phyloP scores from a whole-genome alignment of 2,113 vertebrate species.

The Brachirus orientalis region DNA sequence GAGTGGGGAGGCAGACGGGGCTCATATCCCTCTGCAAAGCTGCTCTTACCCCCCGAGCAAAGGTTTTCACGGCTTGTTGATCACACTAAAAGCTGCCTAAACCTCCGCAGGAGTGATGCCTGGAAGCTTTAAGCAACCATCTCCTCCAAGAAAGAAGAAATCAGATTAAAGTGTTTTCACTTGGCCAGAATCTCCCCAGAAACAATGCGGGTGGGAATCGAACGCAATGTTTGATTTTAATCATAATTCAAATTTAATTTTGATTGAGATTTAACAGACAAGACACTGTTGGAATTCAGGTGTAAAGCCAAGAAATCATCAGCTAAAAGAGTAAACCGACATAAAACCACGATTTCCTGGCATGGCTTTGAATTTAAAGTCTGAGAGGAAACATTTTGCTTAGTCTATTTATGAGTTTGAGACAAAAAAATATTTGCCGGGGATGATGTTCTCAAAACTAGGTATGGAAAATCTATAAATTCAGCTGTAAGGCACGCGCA shows the following conservation, averaged over 20 bases:
- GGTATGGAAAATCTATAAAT: too few relatives aligned
- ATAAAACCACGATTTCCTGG: not conserved
- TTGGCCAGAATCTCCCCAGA: not conserved
- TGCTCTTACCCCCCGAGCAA: slow-evolving; percentile 34
- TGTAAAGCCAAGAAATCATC: slow-evolving; percentile 13
- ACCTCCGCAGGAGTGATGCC: too few relatives aligned
- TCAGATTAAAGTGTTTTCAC: slow-evolving; percentile 17
- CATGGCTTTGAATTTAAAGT: not conserved
- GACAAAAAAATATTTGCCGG: not conserved
- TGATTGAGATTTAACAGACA: not conserved
- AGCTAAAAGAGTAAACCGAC: not conserved
- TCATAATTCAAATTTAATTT: not conserved
- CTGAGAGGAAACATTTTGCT: not conserved
- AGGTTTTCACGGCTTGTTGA: slow-evolving; percentile 63
- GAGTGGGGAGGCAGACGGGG: slow-evolving; percentile 10
- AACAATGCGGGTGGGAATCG: not conserved
- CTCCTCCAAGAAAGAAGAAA: slow-evolving; percentile 21
- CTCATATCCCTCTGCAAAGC: slow-evolving; percentile 34
- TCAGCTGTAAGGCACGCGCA: too few relatives aligned
- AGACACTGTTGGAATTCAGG: not conserved
- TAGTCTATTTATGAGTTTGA: not conserved
- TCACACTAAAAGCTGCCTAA: slow-evolving; percentile 55
- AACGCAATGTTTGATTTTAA: too few relatives aligned
- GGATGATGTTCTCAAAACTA: not conserved
- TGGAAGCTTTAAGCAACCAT: not conserved